Conservation (phyloP, 2,113 vertebrate genomes). For the Myotis lucifugus region DNA sequence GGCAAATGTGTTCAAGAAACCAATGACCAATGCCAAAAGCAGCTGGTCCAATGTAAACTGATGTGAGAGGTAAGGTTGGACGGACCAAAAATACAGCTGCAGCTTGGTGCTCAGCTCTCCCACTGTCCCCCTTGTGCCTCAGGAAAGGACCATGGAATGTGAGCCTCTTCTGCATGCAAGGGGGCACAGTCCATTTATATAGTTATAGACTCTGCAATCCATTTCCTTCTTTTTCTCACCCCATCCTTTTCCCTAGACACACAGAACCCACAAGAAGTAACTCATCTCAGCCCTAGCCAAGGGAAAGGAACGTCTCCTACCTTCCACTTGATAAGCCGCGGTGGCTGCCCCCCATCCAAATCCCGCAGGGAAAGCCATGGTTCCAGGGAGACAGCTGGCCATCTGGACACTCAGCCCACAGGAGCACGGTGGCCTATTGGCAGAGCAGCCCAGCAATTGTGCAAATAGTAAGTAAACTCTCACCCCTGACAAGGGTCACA, state of each 20-base stretch:
- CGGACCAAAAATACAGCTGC: neutral
- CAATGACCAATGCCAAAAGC: neutral
- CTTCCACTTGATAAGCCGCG: constrained; percentile 92
- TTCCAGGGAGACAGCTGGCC: neutral
- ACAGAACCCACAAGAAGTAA: neutral
- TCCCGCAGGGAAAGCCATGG: constrained; percentile 86
- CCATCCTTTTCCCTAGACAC: too few relatives aligned
- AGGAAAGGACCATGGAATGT: neutral
- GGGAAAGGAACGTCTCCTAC: constrained; percentile 72
- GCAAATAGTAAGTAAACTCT: neutral
- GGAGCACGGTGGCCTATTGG: neutral
- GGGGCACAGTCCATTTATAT: neutral
- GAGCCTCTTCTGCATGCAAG: neutral
- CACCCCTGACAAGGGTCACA: neutral
- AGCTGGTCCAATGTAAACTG: neutral
- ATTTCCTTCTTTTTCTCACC: neutral
- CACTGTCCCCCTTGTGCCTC: too few relatives aligned
- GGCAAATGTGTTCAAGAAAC: neutral
- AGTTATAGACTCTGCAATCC: accelerated
- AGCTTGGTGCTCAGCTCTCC: too few relatives aligned
- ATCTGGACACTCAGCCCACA: accelerated
- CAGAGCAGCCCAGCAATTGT: neutral
- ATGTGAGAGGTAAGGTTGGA: neutral
- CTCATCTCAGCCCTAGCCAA: neutral
- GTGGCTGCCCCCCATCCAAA: constrained; percentile 91